Conservation (phyloP, 2,113 vertebrate genomes). For the Aptenodytes forsteri region DNA sequence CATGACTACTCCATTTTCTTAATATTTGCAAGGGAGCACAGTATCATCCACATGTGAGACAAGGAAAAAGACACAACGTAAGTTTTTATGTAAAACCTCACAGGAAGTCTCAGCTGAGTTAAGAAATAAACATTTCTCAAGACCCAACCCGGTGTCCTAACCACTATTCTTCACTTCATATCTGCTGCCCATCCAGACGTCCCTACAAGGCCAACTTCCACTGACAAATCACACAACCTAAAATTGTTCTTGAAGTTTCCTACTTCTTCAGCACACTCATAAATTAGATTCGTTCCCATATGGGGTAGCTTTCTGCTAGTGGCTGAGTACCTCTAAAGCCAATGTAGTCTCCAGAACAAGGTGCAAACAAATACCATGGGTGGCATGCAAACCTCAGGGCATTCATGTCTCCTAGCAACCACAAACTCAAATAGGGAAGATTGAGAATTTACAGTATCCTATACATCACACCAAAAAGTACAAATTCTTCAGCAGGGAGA, state of each 20-base stretch:
- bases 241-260: not conserved
- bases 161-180: not conserved
- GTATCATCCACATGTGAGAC: not conserved
- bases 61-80: not conserved
- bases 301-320: not conserved
- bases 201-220: not conserved
- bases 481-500: not conserved
- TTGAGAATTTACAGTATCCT: not conserved
- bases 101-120: not conserved
- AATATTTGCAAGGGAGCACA: not conserved
- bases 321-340: not conserved
- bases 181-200: not conserved
- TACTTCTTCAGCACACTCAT: not conserved
- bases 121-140: not conserved
- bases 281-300: not conserved
- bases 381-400: not conserved
- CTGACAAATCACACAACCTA: not conserved
- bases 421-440: not conserved
- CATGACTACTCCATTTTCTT: not conserved
- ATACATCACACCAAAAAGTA: not conserved
- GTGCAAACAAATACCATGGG: not conserved
- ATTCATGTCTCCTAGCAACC: not conserved
- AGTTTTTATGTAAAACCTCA: not conserved
- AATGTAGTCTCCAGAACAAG: not conserved
- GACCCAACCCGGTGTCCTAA: accelerated